phyloP scores from a whole-genome alignment of 2,888 invertebrate species.

The Cephus spinipes region DNA sequence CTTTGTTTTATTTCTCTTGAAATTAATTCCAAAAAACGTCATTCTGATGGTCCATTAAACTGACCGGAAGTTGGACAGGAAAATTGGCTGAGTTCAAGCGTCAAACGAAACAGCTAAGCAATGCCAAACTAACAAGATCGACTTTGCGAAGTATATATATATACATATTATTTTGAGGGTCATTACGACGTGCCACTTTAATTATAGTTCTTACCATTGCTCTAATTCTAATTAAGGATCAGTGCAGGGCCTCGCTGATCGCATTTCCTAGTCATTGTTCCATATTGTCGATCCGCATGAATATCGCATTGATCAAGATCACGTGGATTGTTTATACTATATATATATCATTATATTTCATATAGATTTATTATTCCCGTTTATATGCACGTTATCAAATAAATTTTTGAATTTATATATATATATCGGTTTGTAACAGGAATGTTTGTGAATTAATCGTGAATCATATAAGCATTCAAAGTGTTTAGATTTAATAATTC shows the following conservation, averaged over 20 bases:
- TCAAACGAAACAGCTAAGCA: background rate
- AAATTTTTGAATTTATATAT: background rate
- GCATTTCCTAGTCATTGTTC: slow-evolving; percentile 39
- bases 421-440: background rate
- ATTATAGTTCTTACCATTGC: slow-evolving; percentile 45
- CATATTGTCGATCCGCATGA: slow-evolving; percentile 30
- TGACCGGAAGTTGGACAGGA: too few species aligned
- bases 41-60: too few species aligned
- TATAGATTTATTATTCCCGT: background rate
- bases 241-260: slow-evolving; percentile 28
- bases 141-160: background rate
- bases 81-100: background rate
- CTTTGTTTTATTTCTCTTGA: background rate
- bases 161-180: background rate
- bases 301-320: background rate
- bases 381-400: background rate
- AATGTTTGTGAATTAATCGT: background rate
- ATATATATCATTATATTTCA: background rate
- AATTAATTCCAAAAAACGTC: background rate
- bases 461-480: background rate
- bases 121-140: background rate
- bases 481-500: background rate
- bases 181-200: slow-evolving; percentile 26
- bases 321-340: slow-evolving; percentile 5
- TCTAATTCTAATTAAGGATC: slow-evolving; percentile 51